phyloP scores from a whole-genome alignment of 2,797 vertebrate genomes.

The Acanthopagrus latus region DNA sequence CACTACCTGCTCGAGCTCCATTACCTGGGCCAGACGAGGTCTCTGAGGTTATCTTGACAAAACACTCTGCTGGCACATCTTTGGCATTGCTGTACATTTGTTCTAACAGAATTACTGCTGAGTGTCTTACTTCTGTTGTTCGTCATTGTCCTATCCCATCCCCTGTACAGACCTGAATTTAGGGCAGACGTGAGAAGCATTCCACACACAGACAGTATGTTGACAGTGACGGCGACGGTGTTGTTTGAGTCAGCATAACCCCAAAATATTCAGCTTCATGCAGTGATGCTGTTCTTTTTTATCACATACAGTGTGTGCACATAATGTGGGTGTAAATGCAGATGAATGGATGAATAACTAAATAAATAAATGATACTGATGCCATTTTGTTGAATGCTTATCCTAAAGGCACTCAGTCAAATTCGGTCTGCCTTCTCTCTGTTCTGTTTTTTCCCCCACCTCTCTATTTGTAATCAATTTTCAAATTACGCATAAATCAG shows the following conservation, averaged over 20 bases:
- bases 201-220: constrained; percentile 44
- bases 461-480: constrained; percentile 22
- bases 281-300: constrained; percentile 29
- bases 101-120: constrained; percentile 4
- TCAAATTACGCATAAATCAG: constrained; percentile 44
- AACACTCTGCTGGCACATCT: background rate
- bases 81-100: background rate
- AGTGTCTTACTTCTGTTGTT: constrained; percentile 33
- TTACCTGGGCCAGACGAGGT: background rate
- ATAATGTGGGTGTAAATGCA: constrained; percentile 15
- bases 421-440: background rate
- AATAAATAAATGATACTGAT: constrained; percentile 10
- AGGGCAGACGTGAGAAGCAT: constrained; percentile 74
- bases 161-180: constrained; percentile 64
- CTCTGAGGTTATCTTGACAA: constrained; percentile 6
- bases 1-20: background rate
- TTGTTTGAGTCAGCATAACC: constrained; percentile 52
- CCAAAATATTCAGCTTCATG: constrained; percentile 41
- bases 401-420: background rate
- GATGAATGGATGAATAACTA: background rate
- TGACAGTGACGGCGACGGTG: constrained; percentile 2
- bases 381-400: background rate
- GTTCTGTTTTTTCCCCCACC: background rate
- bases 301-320: constrained; percentile 20
- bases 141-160: constrained; percentile 46